These are phyloP conservation scores for Stenotaenia linearis DNA, from an alignment of 2,888 invertebrate genomes.

Conservation along the genomic window DNA sequence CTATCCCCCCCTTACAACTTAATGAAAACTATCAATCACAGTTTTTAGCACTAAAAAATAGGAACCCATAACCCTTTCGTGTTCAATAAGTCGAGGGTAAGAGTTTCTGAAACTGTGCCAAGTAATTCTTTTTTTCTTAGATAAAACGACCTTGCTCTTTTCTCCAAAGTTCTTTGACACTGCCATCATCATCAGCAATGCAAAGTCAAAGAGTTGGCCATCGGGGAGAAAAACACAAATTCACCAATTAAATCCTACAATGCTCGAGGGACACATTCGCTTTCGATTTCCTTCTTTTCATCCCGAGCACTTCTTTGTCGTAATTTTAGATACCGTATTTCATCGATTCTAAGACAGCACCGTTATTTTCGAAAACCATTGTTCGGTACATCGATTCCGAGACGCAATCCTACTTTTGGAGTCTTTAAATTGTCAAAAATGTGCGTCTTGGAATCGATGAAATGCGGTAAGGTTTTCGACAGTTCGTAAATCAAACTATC, in stretches of 20 bases:
- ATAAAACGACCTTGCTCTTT: not conserved
- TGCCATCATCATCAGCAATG: not conserved
- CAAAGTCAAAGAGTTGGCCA: constrained; percentile 20
- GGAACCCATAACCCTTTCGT: not conserved
- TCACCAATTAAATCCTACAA: not conserved
- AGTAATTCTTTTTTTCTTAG: not conserved
- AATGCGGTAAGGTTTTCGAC: too few relatives aligned
- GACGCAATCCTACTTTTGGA: too few relatives aligned
- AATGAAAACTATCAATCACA: constrained; percentile 9
- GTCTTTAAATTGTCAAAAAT: too few relatives aligned
- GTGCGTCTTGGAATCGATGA: too few relatives aligned
- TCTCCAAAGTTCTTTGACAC: constrained; percentile 5
- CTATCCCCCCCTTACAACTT: not conserved
- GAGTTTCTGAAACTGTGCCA: not conserved
- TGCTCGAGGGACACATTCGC: not conserved
- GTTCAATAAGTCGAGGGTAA: not conserved
- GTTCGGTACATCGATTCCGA: too few relatives aligned
- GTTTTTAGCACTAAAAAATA: not conserved
- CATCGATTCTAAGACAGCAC: too few relatives aligned
- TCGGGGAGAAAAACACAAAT: not conserved
- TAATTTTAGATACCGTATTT: too few relatives aligned
- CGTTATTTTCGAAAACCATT: too few relatives aligned
- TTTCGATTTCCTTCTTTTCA: not conserved
- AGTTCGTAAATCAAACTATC: too few relatives aligned
- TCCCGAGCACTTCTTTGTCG: not conserved